Conservation (phyloP, 2,797 vertebrate genomes). For the Percopsis omiscomaycus region DNA sequence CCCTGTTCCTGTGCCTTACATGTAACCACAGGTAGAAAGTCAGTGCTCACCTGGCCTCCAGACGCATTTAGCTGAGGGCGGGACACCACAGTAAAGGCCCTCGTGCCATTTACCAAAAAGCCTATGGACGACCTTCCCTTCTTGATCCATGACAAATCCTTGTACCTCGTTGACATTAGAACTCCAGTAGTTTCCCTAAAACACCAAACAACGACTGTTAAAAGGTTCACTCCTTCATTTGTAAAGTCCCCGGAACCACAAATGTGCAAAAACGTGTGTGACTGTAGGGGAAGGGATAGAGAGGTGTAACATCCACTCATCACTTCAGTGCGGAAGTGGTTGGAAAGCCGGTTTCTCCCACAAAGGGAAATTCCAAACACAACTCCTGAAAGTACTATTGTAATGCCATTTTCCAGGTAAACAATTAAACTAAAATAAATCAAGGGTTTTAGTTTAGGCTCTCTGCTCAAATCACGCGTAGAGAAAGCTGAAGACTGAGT, state of each 20-base stretch:
- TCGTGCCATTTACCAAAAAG: conserved; percentile 99
- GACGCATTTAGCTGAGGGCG: conserved; percentile 95
- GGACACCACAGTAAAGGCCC: conserved; percentile 92
- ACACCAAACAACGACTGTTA: conserved; percentile 14
- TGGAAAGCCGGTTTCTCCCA: no score
- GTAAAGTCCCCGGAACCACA: neutral
- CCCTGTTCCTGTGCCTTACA: neutral
- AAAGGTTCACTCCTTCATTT: neutral
- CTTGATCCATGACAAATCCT: conserved; percentile 95
- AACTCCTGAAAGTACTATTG: no score
- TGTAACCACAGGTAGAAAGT: neutral
- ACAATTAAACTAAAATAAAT: no score
- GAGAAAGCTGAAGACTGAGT: neutral
- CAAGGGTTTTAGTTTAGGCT: no score
- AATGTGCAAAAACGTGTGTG: neutral
- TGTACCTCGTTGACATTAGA: conserved; percentile 97
- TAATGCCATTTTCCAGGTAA: no score
- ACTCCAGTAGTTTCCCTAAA: conserved; percentile 97
- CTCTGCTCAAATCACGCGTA: neutral
- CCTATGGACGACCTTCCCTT: conserved; percentile 93
- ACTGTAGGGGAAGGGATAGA: no score
- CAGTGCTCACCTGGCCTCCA: conserved; percentile 91
- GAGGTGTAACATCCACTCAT: no score
- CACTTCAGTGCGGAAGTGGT: no score
- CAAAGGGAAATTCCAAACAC: no score